Percentiles rank a stretch among this genome's conserved stretches.
These are phyloP conservation scores for Sphyrna mokarran DNA, from an alignment of 2,113 vertebrate genomes.

Conservation along the genomic window DNA sequence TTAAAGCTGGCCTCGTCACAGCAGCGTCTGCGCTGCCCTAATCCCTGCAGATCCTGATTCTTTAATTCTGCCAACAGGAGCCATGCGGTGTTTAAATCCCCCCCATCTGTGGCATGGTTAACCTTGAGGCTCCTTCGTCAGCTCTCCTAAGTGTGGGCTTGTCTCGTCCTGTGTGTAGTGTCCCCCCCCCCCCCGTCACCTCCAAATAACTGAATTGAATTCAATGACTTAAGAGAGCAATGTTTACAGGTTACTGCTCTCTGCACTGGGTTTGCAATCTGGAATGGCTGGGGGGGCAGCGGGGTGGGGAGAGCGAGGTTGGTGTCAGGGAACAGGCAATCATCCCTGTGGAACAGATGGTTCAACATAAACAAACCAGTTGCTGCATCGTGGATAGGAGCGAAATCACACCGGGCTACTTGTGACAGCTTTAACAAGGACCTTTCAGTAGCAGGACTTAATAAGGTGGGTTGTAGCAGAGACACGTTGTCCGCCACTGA, in stretches of 20 bases:
- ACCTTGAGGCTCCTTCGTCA: background rate
- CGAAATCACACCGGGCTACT: background rate
- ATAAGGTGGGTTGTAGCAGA: background rate
- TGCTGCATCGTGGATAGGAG: background rate
- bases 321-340: background rate
- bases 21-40: background rate
- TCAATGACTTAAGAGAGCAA: background rate
- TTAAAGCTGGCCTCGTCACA: background rate
- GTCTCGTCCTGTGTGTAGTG: background rate
- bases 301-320: no score
- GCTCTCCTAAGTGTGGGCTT: background rate
- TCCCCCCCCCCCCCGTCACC: background rate
- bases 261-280: background rate
- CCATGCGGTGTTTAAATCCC: background rate
- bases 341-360: background rate
- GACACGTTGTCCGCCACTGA: background rate
- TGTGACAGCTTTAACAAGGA: background rate
- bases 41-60: background rate
- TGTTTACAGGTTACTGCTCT: background rate
- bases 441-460: background rate
- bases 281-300: background rate
- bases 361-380: background rate
- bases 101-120: background rate
- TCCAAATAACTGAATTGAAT: background rate
- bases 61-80: background rate